Evolutionary conservation across 2,113 vertebrate species (phyloP).

Genomic region (Gambusia holbrooki): DNA sequence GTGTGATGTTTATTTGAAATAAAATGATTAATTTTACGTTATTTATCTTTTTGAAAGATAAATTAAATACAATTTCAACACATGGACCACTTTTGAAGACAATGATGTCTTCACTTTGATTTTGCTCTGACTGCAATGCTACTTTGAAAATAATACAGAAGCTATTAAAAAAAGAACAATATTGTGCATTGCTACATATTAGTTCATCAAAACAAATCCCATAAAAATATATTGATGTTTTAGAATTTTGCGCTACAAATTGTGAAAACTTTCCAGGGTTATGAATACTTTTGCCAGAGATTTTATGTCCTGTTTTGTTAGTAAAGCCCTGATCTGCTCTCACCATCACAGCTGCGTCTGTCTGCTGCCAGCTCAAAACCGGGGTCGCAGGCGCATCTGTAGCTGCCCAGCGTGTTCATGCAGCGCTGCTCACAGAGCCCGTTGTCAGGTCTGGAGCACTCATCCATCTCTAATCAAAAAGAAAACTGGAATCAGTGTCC

Average conservation of each 20-base stretch:
- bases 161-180: no score
- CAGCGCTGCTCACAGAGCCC: slow-evolving; percentile 90
- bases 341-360: slow-evolving; percentile 87
- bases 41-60: no score
- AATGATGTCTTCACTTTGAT: background rate
- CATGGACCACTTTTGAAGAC: no score
- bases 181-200: background rate
- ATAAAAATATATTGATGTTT: no score
- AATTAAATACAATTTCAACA: no score
- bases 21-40: no score
- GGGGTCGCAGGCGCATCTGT: slow-evolving; percentile 88
- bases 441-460: slow-evolving; percentile 84
- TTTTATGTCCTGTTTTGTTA: background rate
- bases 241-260: no score
- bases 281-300: background rate
- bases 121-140: background rate
- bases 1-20: background rate
- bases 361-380: slow-evolving; percentile 87
- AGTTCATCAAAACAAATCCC: no score
- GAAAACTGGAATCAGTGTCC: background rate
- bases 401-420: slow-evolving; percentile 90
- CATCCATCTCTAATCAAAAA: slow-evolving; percentile 84
- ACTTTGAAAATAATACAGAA: background rate
- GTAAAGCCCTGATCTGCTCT: slow-evolving; percentile 31
- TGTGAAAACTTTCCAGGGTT: background rate